Conservation (phyloP, 1,140 invertebrate species). For the Heliconius congener region DNA sequence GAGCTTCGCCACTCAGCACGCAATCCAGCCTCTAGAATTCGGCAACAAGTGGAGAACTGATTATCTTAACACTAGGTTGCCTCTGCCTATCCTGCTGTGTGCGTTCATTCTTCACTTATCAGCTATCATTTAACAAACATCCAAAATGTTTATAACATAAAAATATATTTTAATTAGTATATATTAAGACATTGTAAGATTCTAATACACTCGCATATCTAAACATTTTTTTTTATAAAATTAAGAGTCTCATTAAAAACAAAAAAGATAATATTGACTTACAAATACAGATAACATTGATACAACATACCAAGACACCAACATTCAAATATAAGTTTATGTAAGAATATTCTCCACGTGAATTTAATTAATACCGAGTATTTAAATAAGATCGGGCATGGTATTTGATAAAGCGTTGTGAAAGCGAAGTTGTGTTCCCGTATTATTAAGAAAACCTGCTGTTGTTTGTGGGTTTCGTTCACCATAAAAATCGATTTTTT, state of each 20-base stretch:
- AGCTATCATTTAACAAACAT: too few relatives aligned
- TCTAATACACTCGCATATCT: neutral
- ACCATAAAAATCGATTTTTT: neutral
- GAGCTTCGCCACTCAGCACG: too few relatives aligned
- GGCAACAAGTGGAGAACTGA: too few relatives aligned
- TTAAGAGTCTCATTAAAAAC: neutral
- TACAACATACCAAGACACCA: neutral
- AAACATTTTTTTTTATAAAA: neutral
- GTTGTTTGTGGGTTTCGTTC: neutral
- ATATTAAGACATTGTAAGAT: neutral
- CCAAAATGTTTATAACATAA: too few relatives aligned
- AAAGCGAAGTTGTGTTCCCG: neutral
- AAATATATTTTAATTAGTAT: neutral
- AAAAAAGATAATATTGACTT: constrained; percentile 11
- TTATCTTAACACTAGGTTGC: too few relatives aligned
- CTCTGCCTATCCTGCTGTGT: too few relatives aligned
- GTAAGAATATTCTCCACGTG: neutral
- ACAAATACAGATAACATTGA: neutral
- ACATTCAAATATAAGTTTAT: neutral
- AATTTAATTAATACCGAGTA: constrained; percentile 3
- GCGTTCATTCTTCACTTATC: too few relatives aligned
- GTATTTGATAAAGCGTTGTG: neutral
- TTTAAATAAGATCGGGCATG: constrained; percentile 8
- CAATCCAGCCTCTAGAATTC: too few relatives aligned
- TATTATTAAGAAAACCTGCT: neutral